Conservation (phyloP, 2,113 vertebrate genomes). For the Tragelaphus imberbis region DNA sequence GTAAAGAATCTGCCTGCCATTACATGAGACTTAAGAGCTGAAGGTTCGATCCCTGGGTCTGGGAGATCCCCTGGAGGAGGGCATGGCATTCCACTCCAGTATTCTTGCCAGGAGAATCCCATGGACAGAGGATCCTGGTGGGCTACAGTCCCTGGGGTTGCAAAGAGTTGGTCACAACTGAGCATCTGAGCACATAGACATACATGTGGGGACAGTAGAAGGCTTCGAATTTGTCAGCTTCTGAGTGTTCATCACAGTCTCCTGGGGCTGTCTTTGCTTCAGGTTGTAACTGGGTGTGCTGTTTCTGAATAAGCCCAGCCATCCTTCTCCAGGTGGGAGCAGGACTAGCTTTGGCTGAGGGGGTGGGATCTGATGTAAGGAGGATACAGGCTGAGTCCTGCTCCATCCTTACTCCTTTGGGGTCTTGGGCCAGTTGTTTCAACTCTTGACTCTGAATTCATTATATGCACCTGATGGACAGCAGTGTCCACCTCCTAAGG, state of each 20-base stretch:
- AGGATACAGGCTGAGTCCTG: fast-evolving
- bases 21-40: not conserved
- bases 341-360: fast-evolving
- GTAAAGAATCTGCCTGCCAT: not conserved
- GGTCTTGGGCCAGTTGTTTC: not conserved
- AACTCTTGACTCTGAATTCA: not conserved
- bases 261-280: not conserved
- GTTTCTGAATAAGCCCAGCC: not conserved
- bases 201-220: not conserved
- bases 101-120: not conserved
- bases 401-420: not conserved
- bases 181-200: not conserved
- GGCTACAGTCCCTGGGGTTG: not conserved
- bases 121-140: not conserved
- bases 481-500: too few relatives aligned
- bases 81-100: not conserved
- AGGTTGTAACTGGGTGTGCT: not conserved
- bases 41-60: not conserved
- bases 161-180: not conserved
- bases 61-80: not conserved
- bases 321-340: not conserved
- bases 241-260: not conserved
- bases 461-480: too few relatives aligned
- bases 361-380: fast-evolving
- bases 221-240: not conserved